A percentile compares a stretch with the other conserved stretches of the same genome.
Evolutionary conservation across 2,888 invertebrate species (phyloP).

Genomic region (Melinaea menophilus): DNA sequence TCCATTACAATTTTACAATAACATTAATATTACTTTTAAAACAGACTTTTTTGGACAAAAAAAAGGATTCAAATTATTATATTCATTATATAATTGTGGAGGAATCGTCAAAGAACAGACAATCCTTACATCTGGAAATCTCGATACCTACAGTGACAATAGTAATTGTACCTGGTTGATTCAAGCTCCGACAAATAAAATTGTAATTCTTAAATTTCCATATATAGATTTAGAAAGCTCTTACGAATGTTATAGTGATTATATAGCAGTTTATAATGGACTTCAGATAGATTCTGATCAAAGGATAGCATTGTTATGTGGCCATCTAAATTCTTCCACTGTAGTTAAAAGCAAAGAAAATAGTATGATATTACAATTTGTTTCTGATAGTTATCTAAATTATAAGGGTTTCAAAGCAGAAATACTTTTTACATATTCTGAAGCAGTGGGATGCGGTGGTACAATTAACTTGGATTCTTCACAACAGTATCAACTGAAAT

Average conservation of each 20-base stretch:
- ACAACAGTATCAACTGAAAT: slow-evolving; percentile 55
- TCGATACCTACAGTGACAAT: slow-evolving; percentile 66
- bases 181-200: slow-evolving; percentile 81
- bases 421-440: slow-evolving; percentile 78
- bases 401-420: slow-evolving; percentile 78
- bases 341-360: slow-evolving; percentile 79
- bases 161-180: slow-evolving; percentile 88
- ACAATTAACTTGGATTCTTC: slow-evolving; percentile 72
- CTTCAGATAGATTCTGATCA: slow-evolving; percentile 49
- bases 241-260: slow-evolving; percentile 77
- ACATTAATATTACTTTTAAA: slow-evolving; percentile 70
- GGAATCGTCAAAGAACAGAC: slow-evolving; percentile 81
- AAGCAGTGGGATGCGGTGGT: slow-evolving; percentile 83
- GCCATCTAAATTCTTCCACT: slow-evolving; percentile 77
- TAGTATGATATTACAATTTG: slow-evolving; percentile 75
- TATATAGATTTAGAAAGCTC: slow-evolving; percentile 76
- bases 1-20: slow-evolving; percentile 45
- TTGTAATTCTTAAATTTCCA: slow-evolving; percentile 80
- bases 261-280: slow-evolving; percentile 78
- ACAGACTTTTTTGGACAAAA: slow-evolving; percentile 76
- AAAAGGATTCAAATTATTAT: slow-evolving; percentile 80
- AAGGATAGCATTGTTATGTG: slow-evolving; percentile 80
- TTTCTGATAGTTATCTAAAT: slow-evolving; percentile 59
- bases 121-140: slow-evolving; percentile 72
- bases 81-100: slow-evolving; percentile 83